These are phyloP conservation scores for Oscheius sp. DNA, from an alignment of 2,888 invertebrate species.

Conservation along the genomic window DNA sequence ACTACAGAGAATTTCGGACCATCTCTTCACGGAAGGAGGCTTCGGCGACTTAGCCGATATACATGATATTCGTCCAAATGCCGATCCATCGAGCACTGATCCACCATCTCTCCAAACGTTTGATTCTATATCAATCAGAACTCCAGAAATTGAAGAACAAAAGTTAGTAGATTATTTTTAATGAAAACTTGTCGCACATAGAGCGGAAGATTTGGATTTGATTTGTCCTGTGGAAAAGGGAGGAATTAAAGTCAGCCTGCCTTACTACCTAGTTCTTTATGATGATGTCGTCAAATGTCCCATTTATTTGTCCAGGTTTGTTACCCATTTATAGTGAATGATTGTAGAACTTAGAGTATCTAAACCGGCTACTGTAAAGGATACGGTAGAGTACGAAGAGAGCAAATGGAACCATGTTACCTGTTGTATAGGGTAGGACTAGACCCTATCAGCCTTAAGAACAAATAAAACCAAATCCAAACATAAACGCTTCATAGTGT, in stretches of 20 bases:
- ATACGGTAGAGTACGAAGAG: neutral
- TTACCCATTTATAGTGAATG: neutral
- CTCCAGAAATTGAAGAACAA: neutral
- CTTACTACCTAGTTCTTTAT: conserved; percentile 1
- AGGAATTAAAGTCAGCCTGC: neutral
- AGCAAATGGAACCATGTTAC: neutral
- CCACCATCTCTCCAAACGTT: conserved; percentile 14
- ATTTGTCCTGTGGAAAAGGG: neutral
- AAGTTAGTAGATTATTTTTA: neutral
- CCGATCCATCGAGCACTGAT: neutral
- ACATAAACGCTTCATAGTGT: too few species aligned
- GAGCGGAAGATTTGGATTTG: conserved; percentile 3
- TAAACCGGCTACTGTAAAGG: neutral
- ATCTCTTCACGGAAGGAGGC: conserved; percentile 8
- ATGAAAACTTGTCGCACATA: neutral
- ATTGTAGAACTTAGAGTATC: neutral
- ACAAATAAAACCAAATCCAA: too few species aligned
- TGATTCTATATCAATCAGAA: neutral
- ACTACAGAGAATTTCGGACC: conserved; percentile 4
- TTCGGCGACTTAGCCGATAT: conserved; percentile 16
- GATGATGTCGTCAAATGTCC: neutral
- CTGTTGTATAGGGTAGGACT: neutral
- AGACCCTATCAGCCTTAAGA: too few species aligned
- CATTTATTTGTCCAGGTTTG: conserved; percentile 4
- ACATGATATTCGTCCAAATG: neutral